Base-by-base conservation (phyloP, 2,888 invertebrate genomes). In the Hylaea fasciaria region DNA sequence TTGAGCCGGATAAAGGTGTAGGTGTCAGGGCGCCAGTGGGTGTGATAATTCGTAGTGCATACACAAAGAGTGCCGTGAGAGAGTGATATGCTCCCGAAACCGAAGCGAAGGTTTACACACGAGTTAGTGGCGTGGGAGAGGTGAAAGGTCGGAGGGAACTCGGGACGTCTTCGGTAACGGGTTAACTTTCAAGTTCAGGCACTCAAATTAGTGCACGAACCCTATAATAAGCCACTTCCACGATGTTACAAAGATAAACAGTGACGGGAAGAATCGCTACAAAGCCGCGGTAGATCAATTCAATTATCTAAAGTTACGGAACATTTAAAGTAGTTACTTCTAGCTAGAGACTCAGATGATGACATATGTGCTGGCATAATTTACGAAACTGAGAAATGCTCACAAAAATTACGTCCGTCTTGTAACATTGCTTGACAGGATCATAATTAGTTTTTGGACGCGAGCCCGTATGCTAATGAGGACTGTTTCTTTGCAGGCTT, bases 401-500 rank as follows among this genome's bases (percentile, higher is more conserved):
- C 69, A 72, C 72, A 76, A 75, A 70, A 71, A 49, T 65, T 50
- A 46, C 55, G 57, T 39, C 22, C 63, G 49, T 49, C 57, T 41
- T 32, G 52, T 8, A 56, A 60, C 16, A n/a, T 14, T 32, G 39
- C 35, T 43, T 50, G 53, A 55, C 49, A 52, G 39, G 54, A 37
- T 10, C 39, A 57, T 65, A 62, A 58, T 51, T 67, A 58, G 48
- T 17, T 29, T 47, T 65, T 47, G 66, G 56, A 60, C 63, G 43
- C n/a, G 55, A 61, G 47, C 35, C 35, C 35, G 56, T 46, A 65
- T 62, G 57, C 55, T 70, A 65, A 67, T 59, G 52, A 57, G 17
- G 41, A 49, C 44, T 52, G 47, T 47, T 82, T 62, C 69, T 74
- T 86, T 85, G 10, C 95, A 99, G 99, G 99, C 99, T 60, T 99